phyloP scores from a whole-genome alignment of 2,797 vertebrate species.

The Enteromius fasciolatus region DNA sequence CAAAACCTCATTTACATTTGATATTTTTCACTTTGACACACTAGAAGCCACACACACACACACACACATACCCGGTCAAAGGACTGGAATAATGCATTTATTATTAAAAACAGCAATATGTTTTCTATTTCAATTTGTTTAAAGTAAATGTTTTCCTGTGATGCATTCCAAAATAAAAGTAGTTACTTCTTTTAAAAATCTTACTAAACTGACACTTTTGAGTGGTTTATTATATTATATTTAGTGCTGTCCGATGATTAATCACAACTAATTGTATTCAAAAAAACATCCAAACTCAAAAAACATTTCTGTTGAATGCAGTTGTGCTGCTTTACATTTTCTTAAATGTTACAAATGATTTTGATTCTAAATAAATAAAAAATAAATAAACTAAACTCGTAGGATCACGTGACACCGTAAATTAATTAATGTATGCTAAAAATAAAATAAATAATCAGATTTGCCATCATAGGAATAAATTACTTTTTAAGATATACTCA shows the following conservation, averaged over 20 bases:
- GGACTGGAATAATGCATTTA: background rate
- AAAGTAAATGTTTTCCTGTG: background rate
- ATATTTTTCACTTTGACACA: constrained; percentile 46
- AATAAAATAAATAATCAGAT: background rate
- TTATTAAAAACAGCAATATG: background rate
- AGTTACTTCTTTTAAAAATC: no score
- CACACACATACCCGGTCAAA: background rate
- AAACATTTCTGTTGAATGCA: background rate
- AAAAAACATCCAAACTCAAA: no score
- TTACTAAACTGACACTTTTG: no score
- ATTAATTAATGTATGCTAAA: background rate
- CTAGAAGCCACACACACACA: constrained; percentile 10
- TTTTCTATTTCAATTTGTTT: background rate
- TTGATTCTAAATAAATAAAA: background rate
- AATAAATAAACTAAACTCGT: no score
- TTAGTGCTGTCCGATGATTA: no score
- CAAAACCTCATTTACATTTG: constrained; percentile 39
- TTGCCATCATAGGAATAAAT: background rate
- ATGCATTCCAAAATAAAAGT: no score
- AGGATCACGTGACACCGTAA: background rate
- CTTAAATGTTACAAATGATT: background rate
- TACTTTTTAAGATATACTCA: background rate
- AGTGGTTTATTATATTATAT: no score
- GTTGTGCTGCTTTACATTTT: background rate
- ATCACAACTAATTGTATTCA: no score